Evolutionary conservation across 1,140 invertebrate species (phyloP), one percentile per base, ranked within the genome.

Genomic region (Cydia pomonella): DNA sequence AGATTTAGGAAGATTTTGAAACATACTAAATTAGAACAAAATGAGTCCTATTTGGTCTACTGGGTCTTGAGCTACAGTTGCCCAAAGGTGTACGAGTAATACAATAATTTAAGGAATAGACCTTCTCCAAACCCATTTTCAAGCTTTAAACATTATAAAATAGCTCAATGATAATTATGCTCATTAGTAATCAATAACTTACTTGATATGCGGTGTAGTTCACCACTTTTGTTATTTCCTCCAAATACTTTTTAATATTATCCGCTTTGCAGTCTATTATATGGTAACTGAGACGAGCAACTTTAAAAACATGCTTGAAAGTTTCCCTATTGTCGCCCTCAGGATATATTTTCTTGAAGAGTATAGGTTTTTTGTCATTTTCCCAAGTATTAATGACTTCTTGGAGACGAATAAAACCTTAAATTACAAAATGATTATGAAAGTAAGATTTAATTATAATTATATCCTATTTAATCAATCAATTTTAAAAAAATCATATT

Each of bases 331-430:
- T 92, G 74, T 91, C 87, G 4, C 83, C 84, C 1, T 85, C 53
- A 1, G 89, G 88, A 63, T 90, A 74, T 16, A 92, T 73, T 78
- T 87, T 86, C 47, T 82, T 84, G 73, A 87, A 92, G 6, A 90
- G 29, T 72, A 92, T 92, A 41, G 85, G 84, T 23, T 87, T 86
- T 41, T 81, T 77, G 4, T 83, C 81, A 47, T 85, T 86, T 3
- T 87, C 85, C 91, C 91, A 92, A 9, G 88, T 81, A 59, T 91
- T 88, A 64, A 92, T 90, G 25, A 92, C 77, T 82, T 92, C 89
- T 82, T 91, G 88, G 38, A 91, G 82, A 29, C 91, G 89, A 64
- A 92, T 77, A 59, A 92, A 91, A 82, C 90, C 91, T 92, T 44
- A 73, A 72, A 84, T 83, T 38, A 23, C 3, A 78, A 73, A 16